Evolutionary conservation across 2,888 invertebrate species (phyloP), one percentile per base, ranked within the genome.

Genomic region (Melieria picta): DNA sequence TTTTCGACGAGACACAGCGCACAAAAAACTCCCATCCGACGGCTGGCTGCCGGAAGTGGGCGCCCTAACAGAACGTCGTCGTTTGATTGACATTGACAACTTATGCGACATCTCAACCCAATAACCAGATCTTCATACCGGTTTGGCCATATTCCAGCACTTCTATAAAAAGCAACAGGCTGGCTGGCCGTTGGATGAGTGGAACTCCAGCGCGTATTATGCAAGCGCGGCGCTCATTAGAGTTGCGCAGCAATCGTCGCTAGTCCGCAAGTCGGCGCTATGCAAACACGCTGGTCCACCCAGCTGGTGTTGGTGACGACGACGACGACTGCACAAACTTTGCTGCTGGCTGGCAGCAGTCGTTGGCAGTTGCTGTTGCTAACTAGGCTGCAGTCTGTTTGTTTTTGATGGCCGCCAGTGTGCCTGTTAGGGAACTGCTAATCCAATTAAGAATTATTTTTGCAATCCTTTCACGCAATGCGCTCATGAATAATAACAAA

Each of bases 51-150:
- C 66, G 66, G 66, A 66, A 66, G 45, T 42, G 46, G 72, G 65
- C 71, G 71, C 55, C 63, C 52, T 56, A 61, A 13, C 62, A 46
- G 58, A 64, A 63, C 43, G 52, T 66, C 65, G 30, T 57, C 16
- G 65, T 42, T 55, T 72, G 55, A 67, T 72, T 52, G 65, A 66
- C 70, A 65, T 63, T 65, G 66, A 72, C 74, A 74, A 65, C 62
- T 64, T 62, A 67, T 64, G 65, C 30, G 52, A 55, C 52, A 61
- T 45, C n/a, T 5, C 58, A 57, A 50, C 16, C 50, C 50, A 70
- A 64, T 45, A 64, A 58, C 57, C 48, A 64, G 69, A 47, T 52
- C 16, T 30, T 56, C n/a, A 47, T 16, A 46, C 13, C 10, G 10
- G 62, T 62, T 52, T 55, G 30, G 30, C 30, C 1, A 30, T 30